Percentiles rank a stretch among this genome's conserved stretches.
Conservation (phyloP, 2,797 vertebrate genomes). For the Xyrichtys novacula region DNA sequence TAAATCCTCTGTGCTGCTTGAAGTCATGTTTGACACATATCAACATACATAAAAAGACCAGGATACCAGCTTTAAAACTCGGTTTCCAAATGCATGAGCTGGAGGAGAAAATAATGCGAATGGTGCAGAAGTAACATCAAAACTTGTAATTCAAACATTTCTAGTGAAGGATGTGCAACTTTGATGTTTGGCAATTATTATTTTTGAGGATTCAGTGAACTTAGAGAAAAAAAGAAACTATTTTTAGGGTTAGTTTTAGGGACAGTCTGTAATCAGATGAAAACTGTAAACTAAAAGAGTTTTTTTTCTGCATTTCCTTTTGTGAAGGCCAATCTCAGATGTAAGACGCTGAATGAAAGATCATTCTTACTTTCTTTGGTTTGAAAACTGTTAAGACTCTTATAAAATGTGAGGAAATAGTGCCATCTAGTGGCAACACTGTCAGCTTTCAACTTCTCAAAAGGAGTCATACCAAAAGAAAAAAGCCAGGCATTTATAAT, state of each 20-base stretch:
- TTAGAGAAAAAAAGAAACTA: not conserved
- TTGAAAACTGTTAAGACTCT: too few species aligned
- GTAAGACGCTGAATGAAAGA: too few species aligned
- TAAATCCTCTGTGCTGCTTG: conserved; percentile 18
- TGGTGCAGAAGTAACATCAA: conserved; percentile 9
- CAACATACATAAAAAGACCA: not conserved
- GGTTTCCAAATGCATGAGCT: conserved; percentile 28
- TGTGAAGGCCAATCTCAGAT: too few species aligned
- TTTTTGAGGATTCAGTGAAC: not conserved
- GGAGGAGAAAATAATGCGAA: not conserved
- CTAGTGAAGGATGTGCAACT: not conserved
- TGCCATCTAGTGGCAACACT: conserved; percentile 47
- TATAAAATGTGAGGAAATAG: not conserved
- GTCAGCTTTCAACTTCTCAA: not conserved
- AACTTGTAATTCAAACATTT: not conserved
- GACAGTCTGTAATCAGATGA: too few species aligned
- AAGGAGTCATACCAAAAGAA: not conserved
- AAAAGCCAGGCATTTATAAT: too few species aligned
- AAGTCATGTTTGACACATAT: conserved; percentile 34
- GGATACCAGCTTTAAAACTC: conserved; percentile 25
- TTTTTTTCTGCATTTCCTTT: too few species aligned
- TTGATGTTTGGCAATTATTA: not conserved
- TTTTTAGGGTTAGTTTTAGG: too few species aligned
- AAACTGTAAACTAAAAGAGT: too few species aligned
- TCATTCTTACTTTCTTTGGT: too few species aligned